A percentile compares a stretch with the other conserved stretches of the same genome.
Conservation (phyloP, 2,797 vertebrate genomes). For the Sebastes vulpes region DNA sequence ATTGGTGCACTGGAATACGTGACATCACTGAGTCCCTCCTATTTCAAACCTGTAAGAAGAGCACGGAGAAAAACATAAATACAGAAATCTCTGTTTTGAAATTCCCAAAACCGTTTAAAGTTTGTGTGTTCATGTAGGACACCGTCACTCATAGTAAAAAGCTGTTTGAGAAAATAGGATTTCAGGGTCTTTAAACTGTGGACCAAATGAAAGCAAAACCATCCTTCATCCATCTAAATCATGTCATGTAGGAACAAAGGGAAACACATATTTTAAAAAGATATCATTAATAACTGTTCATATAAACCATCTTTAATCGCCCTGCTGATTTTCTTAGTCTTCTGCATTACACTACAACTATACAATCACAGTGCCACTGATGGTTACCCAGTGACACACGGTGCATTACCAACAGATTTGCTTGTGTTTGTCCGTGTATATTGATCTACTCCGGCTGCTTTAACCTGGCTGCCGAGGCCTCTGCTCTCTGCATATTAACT, state of each 20-base stretch:
- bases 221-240: background rate
- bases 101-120: background rate
- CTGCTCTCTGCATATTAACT: constrained; percentile 18
- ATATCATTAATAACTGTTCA: background rate
- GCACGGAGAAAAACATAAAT: background rate
- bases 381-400: background rate
- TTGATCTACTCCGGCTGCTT: background rate
- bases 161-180: background rate
- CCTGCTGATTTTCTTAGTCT: background rate
- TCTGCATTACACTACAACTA: background rate
- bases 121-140: background rate
- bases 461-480: constrained; percentile 4
- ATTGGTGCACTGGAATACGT: no score
- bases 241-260: background rate
- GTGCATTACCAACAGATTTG: background rate
- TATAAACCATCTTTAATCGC: background rate
- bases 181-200: no score
- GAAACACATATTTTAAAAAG: background rate
- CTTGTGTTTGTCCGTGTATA: constrained; percentile 3
- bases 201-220: background rate
- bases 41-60: background rate
- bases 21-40: no score
- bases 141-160: background rate
- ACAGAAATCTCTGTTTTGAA: background rate
- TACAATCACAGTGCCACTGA: background rate